These are phyloP conservation scores for Callyntrura guangdongensis DNA, from an alignment of 2,888 invertebrate genomes.

Conservation along the genomic window DNA sequence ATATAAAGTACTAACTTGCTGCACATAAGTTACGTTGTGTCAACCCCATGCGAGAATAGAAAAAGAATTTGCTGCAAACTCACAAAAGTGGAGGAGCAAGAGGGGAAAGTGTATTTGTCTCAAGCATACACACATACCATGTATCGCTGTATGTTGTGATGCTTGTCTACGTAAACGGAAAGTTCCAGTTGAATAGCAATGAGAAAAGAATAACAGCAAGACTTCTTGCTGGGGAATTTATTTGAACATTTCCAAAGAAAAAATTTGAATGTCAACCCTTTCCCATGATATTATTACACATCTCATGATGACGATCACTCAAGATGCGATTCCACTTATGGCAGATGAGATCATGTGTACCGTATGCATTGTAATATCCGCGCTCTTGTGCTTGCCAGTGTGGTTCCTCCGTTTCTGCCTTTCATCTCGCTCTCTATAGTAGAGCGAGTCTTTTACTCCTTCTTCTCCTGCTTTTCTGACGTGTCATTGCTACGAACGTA, in stretches of 20 bases:
- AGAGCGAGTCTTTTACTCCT: neutral
- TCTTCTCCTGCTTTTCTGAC: no score
- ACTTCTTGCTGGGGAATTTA: slow-evolving; percentile 71
- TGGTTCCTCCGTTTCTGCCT: neutral
- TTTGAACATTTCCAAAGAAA: slow-evolving; percentile 69
- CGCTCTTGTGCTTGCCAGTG: neutral
- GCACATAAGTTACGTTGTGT: slow-evolving; percentile 67
- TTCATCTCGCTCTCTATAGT: slow-evolving; percentile 6
- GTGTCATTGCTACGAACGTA: neutral
- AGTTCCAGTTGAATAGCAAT: slow-evolving; percentile 52
- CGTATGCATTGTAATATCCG: slow-evolving; percentile 3
- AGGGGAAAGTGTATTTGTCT: slow-evolving; percentile 40
- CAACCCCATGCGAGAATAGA: slow-evolving; percentile 58
- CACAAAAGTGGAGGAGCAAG: neutral
- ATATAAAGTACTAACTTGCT: slow-evolving; percentile 52
- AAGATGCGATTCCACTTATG: slow-evolving; percentile 67
- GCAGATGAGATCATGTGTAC: slow-evolving; percentile 56
- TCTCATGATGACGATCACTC: slow-evolving; percentile 15
- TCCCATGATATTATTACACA: slow-evolving; percentile 63
- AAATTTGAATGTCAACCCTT: slow-evolving; percentile 72
- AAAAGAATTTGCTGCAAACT: slow-evolving; percentile 42
- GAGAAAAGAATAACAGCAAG: slow-evolving; percentile 33
- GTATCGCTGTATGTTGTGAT: neutral
- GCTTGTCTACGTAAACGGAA: slow-evolving; percentile 2
- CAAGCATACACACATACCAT: neutral